Base-by-base conservation (phyloP, 1,140 invertebrate species). In the Zaprionus nigranus region DNA sequence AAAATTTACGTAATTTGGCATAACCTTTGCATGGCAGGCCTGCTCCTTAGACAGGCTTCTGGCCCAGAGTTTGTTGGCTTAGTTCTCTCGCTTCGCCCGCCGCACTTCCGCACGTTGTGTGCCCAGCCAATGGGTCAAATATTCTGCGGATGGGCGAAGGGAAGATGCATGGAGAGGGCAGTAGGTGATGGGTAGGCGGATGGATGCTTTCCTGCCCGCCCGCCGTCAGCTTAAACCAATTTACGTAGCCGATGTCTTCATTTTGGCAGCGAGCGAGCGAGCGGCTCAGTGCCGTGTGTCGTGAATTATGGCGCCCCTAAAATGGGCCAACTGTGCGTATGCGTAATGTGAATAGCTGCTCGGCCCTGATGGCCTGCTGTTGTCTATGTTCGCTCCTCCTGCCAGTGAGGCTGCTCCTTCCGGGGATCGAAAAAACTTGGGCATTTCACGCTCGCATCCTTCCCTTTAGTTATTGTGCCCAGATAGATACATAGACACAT, bases 1-100 rank as follows among this genome's bases (percentile, higher is more conserved):
- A 90, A 90, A 90, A 90, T 90, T 78, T 83, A 79, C 85, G 79
- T 90, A 90, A 90, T 90, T 90, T 90, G 81, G 85, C 85, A 76
- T 82, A 90, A 84, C 81, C 76, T 72, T 84, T 77, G 63, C 58
- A 53, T 59, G 43, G 34, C 56, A 61, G 46, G n/a, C 11, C 68
- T 43, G 40, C 36, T 30, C 54, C 58, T 56, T 62, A 60, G 60
- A 57, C 68, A 15, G 28, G 34, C 58, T 28, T 28, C 40, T 26
- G 26, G 46, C 34, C 34, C 49, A 30, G 54, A 30, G 54, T 62
- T 78, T 75, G 74, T 78, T 82, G 51, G 75, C 68, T 76, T 51
- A 81, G 71, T 54, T 46, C 7, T 2, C 40, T 17, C 38, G 15
- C 20, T 24, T 13, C 36, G 36, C 20, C 11, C 15, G 17, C 4